phyloP scores from a whole-genome alignment of 2,797 vertebrate genomes.

The Micrastur ruficollis region DNA sequence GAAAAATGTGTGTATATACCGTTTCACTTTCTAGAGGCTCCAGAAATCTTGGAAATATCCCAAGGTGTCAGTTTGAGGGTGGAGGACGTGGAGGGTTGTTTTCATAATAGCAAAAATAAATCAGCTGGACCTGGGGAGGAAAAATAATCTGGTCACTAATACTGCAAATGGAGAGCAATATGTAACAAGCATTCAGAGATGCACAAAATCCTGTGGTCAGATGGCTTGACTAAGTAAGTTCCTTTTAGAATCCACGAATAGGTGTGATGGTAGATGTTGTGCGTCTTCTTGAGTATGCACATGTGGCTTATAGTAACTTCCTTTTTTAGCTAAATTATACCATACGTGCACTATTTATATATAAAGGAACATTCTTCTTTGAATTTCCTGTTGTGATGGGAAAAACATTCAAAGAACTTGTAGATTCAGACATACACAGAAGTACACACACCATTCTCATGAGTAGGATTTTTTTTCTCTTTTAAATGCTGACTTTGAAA shows the following conservation, averaged over 20 bases:
- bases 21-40: neutral
- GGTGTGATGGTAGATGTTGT: neutral
- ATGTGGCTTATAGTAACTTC: neutral
- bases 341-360: neutral
- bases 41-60: neutral
- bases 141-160: neutral
- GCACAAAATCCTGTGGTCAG: neutral
- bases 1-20: rapidly evolving
- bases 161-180: neutral
- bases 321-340: conserved; percentile 37
- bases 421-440: neutral
- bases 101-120: neutral
- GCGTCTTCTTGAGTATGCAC: neutral
- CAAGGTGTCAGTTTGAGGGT: rapidly evolving
- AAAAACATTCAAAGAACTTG: neutral
- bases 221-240: neutral
- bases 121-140: rapidly evolving
- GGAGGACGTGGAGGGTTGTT: rapidly evolving
- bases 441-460: neutral
- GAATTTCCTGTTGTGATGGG: neutral
- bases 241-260: neutral
- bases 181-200: neutral
- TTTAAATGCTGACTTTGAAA: neutral
- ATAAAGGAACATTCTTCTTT: neutral
- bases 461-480: neutral